phyloP scores from a whole-genome alignment of 2,888 invertebrate species.

The Brachycybe producta region DNA sequence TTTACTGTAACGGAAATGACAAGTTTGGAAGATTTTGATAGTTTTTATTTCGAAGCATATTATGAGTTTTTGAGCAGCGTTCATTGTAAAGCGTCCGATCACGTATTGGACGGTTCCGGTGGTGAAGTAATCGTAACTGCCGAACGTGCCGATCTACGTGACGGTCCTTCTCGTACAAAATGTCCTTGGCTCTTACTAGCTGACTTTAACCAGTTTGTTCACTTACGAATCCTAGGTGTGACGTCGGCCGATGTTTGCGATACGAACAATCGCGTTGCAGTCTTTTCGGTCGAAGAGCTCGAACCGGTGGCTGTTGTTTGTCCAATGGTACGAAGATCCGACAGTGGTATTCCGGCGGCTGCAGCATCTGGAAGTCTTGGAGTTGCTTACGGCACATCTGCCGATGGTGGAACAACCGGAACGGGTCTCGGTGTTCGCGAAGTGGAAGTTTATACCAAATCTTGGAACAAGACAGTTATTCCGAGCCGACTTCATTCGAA shows the following conservation, averaged over 20 bases:
- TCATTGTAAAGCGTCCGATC: slow-evolving; percentile 52
- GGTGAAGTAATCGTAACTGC: slow-evolving; percentile 56
- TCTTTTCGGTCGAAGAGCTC: slow-evolving; percentile 42
- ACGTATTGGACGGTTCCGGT: slow-evolving; percentile 50
- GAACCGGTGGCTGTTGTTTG: slow-evolving; percentile 19
- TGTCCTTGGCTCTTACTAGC: slow-evolving; percentile 26
- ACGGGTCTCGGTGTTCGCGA: slow-evolving; percentile 14
- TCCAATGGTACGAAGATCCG: slow-evolving; percentile 6
- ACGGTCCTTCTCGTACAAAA: slow-evolving; percentile 33
- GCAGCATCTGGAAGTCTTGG: slow-evolving; percentile 40
- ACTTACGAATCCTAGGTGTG: slow-evolving; percentile 24
- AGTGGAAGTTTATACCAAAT: slow-evolving; percentile 58
- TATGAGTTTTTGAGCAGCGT: slow-evolving; percentile 65
- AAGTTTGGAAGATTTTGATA: slow-evolving; percentile 63
- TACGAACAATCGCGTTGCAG: slow-evolving; percentile 55
- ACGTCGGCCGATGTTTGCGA: slow-evolving; percentile 41
- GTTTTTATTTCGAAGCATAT: slow-evolving; percentile 62
- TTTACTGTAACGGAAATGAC: slow-evolving; percentile 66
- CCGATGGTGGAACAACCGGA: not conserved
- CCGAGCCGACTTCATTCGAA: slow-evolving; percentile 36
- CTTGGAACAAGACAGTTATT: slow-evolving; percentile 43
- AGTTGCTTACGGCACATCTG: slow-evolving; percentile 24
- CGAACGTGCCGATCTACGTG: slow-evolving; percentile 60
- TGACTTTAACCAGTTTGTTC: slow-evolving; percentile 24
- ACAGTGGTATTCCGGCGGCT: slow-evolving; percentile 42